A percentile compares a stretch with the other conserved stretches of the same genome.
These are phyloP conservation scores for Apis dorsata DNA, from an alignment of 1,140 invertebrate species.

Conservation along the genomic window DNA sequence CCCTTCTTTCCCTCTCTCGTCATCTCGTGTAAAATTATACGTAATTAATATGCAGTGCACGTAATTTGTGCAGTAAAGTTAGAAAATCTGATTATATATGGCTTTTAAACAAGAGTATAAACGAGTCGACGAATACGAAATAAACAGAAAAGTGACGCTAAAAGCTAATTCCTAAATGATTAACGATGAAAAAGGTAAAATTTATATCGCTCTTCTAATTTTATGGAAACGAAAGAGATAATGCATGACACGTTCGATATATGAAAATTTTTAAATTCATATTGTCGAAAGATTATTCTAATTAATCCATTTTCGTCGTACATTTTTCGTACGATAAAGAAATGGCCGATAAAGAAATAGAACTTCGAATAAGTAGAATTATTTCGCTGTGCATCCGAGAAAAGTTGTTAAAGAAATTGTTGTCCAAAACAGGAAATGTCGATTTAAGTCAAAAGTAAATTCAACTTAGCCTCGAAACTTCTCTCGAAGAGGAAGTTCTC, in stretches of 20 bases:
- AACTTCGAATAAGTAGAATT: no score
- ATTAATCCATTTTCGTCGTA: no score
- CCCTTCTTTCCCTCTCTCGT: background rate
- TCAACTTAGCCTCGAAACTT: background rate
- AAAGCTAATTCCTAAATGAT: background rate
- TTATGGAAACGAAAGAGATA: no score
- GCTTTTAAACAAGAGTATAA: background rate
- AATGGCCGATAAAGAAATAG: no score
- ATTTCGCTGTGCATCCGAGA: no score
- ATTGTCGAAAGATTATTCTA: no score
- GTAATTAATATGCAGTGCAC: background rate
- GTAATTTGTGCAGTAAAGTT: background rate
- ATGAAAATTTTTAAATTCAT: no score
- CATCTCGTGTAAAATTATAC: background rate
- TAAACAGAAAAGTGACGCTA: background rate
- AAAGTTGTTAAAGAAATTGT: background rate
- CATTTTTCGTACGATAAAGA: no score
- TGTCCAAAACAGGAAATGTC: background rate
- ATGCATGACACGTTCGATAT: no score
- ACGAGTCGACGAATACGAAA: background rate
- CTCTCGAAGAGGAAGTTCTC: no score
- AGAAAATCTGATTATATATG: background rate
- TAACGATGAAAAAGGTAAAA: background rate
- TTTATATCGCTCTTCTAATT: no score
- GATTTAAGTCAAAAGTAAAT: background rate